Conservation (phyloP, 1,140 invertebrate species). For the Epicauta chinensis region DNA sequence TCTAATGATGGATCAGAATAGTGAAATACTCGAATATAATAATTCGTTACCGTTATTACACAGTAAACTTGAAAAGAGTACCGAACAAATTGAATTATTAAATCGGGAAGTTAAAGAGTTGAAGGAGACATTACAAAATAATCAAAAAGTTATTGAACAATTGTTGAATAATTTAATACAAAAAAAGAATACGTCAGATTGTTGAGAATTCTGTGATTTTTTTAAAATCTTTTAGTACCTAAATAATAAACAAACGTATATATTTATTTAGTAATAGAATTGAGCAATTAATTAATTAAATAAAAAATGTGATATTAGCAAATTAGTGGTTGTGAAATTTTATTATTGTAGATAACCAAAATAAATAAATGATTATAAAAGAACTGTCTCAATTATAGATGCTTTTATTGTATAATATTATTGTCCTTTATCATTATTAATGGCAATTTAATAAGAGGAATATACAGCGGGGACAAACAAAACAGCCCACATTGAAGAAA, state of each 20-base stretch:
- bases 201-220: constrained; percentile 18
- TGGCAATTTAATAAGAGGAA: no score
- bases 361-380: no score
- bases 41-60: constrained; percentile 49
- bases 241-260: no score
- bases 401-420: no score
- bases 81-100: constrained; percentile 53
- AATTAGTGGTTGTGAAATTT: constrained; percentile 26
- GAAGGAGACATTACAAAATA: constrained; percentile 40
- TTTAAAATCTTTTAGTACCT: not conserved
- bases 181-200: constrained; percentile 20
- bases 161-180: constrained; percentile 19
- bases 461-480: no score
- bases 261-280: no score
- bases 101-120: constrained; percentile 57
- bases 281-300: no score
- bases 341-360: no score
- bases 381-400: no score
- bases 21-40: constrained; percentile 46
- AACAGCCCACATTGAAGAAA: no score
- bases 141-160: constrained; percentile 32
- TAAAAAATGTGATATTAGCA: constrained; percentile 27
- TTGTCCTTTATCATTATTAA: no score
- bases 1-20: constrained; percentile 39
- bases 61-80: constrained; percentile 55